Percentiles rank a stretch among this genome's conserved stretches.
These are phyloP conservation scores for Rhadinocentrus ornatus DNA, from an alignment of 2,797 vertebrate species.

Conservation along the genomic window DNA sequence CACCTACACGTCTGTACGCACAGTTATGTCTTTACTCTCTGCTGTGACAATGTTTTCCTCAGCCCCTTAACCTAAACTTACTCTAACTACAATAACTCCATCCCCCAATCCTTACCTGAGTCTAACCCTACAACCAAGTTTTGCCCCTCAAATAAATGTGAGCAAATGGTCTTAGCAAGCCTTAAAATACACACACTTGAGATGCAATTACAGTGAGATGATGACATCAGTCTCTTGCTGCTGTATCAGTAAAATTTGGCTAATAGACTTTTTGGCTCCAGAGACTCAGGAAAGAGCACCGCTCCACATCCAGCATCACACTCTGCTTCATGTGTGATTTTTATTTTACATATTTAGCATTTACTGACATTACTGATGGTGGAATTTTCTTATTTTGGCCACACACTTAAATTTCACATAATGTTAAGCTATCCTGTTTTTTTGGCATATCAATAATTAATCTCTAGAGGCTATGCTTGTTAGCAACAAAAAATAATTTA, in stretches of 20 bases:
- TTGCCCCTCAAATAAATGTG: background rate
- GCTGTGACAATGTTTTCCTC: background rate
- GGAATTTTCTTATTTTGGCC: background rate
- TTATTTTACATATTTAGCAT: background rate
- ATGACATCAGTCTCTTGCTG: slow-evolving; percentile 60
- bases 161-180: background rate
- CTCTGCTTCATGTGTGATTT: background rate
- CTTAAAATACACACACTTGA: slow-evolving; percentile 25
- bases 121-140: slow-evolving; percentile 2
- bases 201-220: slow-evolving; percentile 70
- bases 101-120: background rate
- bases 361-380: background rate
- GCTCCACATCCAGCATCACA: slow-evolving; percentile 1
- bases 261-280: slow-evolving; percentile 72
- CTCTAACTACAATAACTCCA: background rate
- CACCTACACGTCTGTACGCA: slow-evolving; percentile 5
- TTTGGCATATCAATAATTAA: background rate
- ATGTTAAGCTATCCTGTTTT: background rate
- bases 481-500: background rate
- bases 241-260: slow-evolving; percentile 55
- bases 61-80: background rate
- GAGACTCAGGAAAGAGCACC: slow-evolving; percentile 42
- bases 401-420: background rate
- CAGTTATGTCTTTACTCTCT: background rate
- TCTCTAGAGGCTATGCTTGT: background rate